Evolutionary conservation across 2,797 vertebrate genomes (phyloP), one percentile per base, ranked within the genome.

Genomic region (Halcyon badia): DNA sequence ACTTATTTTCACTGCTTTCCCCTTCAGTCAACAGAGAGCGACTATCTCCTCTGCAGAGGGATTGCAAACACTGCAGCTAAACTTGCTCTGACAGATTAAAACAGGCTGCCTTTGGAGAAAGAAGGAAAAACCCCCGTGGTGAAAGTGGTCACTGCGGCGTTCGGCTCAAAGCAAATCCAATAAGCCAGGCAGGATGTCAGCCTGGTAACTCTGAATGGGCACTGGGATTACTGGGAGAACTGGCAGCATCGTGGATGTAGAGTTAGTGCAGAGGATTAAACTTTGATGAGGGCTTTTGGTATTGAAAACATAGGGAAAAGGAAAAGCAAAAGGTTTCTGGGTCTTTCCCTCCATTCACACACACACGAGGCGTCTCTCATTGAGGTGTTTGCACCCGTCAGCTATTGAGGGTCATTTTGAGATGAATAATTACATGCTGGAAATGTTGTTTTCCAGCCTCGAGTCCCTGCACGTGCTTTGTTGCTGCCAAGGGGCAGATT

Each of bases 331-430:
- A 33, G 58, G 64, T 52, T 58, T 41, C n/a, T 0, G 31, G 52
- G 76, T 60, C 52, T 35, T 46, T 51, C 57, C 13, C 9, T 3
- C 6, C 11, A 0, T 61, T 25, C 62, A 5, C 22, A 6, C 15
- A 4, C 13, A 5, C 11, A 21, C 20, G 5, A 12, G 0, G 5
- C 3, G 1, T 8, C 31, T 71, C 65, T 30, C 83, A 1, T 2
- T 0, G 0, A 33, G 35, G 39, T 0, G 0, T n/a, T 30, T 4
- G n/a, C 15, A 15, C 66, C 44, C 6, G 0, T 13, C 62, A n/a
- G 62, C 71, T 26, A 5, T 2, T 0, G 7, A 31, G 52, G 52
- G 25, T 37, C 18, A 1, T 41, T 71, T 14, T 0, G 46, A 28
- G 79, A 52, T 46, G 61, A 46, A 41, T 21, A 81, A 70, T 80